Evolutionary conservation across 2,888 invertebrate species (phyloP).

Genomic region (Acanthopleura granulata): DNA sequence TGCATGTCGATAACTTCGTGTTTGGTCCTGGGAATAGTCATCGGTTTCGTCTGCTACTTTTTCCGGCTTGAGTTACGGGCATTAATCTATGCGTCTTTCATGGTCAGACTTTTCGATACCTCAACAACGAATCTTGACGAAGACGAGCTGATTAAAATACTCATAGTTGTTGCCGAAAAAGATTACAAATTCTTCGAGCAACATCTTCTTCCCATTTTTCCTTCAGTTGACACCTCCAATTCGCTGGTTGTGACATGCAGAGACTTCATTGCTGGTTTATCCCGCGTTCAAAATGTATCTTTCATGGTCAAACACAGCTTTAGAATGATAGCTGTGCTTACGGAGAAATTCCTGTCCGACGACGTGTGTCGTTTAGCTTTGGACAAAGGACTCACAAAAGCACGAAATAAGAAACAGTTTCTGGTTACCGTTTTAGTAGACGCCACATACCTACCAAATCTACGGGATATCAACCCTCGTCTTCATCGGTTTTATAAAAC

Average conservation of each 20-base stretch:
- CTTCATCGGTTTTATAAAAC: background rate
- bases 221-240: background rate
- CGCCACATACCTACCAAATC: background rate
- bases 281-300: constrained; percentile 42
- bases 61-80: background rate
- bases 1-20: background rate
- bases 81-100: background rate
- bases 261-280: constrained; percentile 42
- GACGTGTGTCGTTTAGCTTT: constrained; percentile 36
- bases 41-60: background rate
- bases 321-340: constrained; percentile 39
- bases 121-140: background rate
- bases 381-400: constrained; percentile 41
- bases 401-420: constrained; percentile 38
- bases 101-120: background rate
- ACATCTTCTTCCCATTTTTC: background rate
- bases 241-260: constrained; percentile 5
- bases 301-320: constrained; percentile 38
- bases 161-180: background rate
- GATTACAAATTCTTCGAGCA: background rate
- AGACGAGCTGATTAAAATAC: background rate
- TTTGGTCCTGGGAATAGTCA: background rate
- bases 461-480: background rate
- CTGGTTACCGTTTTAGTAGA: constrained; percentile 37
- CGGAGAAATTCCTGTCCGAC: constrained; percentile 30